These are phyloP conservation scores for Zapornia atra DNA, from an alignment of 2,113 vertebrate species.

Conservation along the genomic window DNA sequence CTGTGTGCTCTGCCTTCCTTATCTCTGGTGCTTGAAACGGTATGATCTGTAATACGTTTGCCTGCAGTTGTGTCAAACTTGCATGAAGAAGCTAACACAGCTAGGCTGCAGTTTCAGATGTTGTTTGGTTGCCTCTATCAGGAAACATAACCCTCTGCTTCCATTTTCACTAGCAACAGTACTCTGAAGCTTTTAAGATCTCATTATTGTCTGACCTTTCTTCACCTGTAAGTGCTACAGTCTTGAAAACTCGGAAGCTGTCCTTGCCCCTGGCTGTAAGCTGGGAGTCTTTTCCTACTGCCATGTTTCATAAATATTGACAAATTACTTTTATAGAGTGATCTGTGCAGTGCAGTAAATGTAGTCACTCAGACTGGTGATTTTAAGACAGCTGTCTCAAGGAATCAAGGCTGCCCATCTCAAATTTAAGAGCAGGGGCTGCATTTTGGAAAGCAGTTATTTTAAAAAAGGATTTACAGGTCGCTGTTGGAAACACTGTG, in stretches of 20 bases:
- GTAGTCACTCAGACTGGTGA: neutral
- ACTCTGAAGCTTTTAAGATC: neutral
- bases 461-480: neutral
- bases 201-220: neutral
- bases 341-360: neutral
- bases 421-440: neutral
- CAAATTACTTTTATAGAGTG: neutral
- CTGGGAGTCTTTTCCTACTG: neutral
- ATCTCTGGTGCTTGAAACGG: neutral
- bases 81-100: neutral
- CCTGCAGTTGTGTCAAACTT: neutral
- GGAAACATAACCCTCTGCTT: neutral
- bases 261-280: neutral
- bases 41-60: neutral
- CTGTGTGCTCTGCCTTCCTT: neutral
- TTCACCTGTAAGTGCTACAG: neutral
- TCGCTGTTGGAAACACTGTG: neutral
- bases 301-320: conserved; percentile 32
- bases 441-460: neutral
- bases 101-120: neutral
- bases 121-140: neutral
- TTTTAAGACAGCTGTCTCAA: conserved; percentile 11
- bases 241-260: neutral
- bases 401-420: conserved; percentile 12
- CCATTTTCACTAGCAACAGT: neutral